Conservation (phyloP, 1,140 invertebrate species). For the Nasonia vitripennis region DNA sequence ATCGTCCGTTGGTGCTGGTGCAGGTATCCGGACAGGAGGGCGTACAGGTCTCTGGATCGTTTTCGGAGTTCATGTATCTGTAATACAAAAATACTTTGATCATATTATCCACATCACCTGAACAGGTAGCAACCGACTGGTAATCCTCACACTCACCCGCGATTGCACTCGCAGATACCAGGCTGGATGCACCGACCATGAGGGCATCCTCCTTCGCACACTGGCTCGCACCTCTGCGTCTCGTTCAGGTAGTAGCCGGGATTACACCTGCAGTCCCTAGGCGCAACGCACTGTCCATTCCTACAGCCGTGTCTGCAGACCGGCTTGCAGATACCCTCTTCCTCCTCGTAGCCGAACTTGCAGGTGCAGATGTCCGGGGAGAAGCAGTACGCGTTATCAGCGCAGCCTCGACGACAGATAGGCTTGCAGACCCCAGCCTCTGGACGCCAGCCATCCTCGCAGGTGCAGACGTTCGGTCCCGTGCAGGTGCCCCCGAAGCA, state of each 20-base stretch:
- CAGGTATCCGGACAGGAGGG: slow-evolving; percentile 62
- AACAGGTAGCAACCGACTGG: no score
- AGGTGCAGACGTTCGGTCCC: slow-evolving; percentile 65
- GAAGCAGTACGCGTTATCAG: slow-evolving; percentile 68
- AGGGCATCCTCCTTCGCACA: slow-evolving; percentile 68
- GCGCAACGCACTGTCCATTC: slow-evolving; percentile 74
- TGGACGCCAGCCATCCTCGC: slow-evolving; percentile 63
- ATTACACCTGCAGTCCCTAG: slow-evolving; percentile 77
- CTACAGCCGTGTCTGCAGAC: slow-evolving; percentile 68
- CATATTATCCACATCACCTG: not conserved
- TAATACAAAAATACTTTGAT: slow-evolving; percentile 24
- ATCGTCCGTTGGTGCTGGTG: slow-evolving; percentile 58
- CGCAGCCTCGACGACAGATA: slow-evolving; percentile 63
- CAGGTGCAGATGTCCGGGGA: slow-evolving; percentile 69
- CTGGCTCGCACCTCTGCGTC: slow-evolving; percentile 62
- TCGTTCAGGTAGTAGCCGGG: slow-evolving; percentile 75
- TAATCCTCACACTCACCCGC: slow-evolving; percentile 59
- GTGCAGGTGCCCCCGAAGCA: slow-evolving; percentile 71
- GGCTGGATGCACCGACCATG: slow-evolving; percentile 67
- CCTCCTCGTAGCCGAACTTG: slow-evolving; percentile 67
- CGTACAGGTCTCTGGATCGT: slow-evolving; percentile 62
- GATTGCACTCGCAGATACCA: slow-evolving; percentile 66
- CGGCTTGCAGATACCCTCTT: slow-evolving; percentile 63
- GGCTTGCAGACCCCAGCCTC: slow-evolving; percentile 67
- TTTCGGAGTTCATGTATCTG: slow-evolving; percentile 64